A percentile compares a stretch with the other conserved stretches of the same genome.
Evolutionary conservation across 2,797 vertebrate species (phyloP).

Genomic region (Characodon lateralis): DNA sequence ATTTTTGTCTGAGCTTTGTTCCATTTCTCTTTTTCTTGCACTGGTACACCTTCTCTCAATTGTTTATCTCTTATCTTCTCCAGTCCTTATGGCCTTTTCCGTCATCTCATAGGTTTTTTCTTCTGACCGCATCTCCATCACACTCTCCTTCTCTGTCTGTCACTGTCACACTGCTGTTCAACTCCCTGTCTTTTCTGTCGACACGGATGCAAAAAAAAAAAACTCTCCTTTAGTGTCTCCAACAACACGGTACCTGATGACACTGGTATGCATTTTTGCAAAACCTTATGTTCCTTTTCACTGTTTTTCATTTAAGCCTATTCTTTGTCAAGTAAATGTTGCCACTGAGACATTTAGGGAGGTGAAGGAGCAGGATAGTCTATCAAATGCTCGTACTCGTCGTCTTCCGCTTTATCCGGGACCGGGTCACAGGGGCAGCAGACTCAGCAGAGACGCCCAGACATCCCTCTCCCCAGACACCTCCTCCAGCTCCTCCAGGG

Average conservation of each 20-base stretch:
- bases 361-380: neutral
- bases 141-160: conserved; percentile 5
- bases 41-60: conserved; percentile 16
- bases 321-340: neutral
- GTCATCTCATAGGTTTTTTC: conserved; percentile 27
- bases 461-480: no score
- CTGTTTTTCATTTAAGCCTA: neutral
- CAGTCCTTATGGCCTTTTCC: conserved; percentile 15
- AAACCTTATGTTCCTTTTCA: neutral
- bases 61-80: conserved; percentile 31
- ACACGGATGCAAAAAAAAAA: neutral
- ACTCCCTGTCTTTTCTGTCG: conserved; percentile 9
- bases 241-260: neutral
- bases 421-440: no score
- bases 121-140: conserved; percentile 17
- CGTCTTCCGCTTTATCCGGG: no score
- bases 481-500: no score
- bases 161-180: conserved; percentile 14
- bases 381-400: neutral
- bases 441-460: no score
- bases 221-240: neutral
- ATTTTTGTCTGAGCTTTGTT: conserved; percentile 18
- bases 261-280: neutral
- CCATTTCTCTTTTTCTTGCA: conserved; percentile 15
- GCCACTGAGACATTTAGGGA: neutral